Evolutionary conservation across 30 jellyfish, hydroid and myxozoan genomes (phyloP).

Genomic region (Cassiopea andromeda): DNA sequence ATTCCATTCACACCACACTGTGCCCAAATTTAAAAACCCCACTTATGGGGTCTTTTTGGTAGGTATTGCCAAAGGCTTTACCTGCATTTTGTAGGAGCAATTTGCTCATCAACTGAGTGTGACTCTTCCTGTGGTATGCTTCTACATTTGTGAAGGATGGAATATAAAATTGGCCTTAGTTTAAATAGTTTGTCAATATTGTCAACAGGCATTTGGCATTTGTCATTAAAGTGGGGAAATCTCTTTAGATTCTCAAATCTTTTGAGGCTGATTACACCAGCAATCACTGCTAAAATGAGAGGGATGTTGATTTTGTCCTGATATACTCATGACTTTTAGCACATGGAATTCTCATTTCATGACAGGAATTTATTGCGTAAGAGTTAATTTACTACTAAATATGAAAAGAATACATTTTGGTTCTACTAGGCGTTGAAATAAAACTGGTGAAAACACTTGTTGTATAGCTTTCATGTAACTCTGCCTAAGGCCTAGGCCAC

Average conservation of each 20-base stretch:
- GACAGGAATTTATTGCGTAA: not conserved
- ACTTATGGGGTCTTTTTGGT: slow-evolving; percentile 63
- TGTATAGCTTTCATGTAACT: not conserved
- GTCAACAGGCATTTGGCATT: not conserved
- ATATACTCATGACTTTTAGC: not conserved
- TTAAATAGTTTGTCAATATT: too few species aligned
- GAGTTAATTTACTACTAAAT: not conserved
- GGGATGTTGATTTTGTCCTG: not conserved
- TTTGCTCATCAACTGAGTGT: slow-evolving; percentile 54
- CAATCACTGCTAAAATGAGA: not conserved
- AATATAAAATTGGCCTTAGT: not conserved
- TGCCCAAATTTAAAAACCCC: slow-evolving; percentile 76
- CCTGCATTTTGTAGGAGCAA: slow-evolving; percentile 47
- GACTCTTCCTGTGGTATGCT: slow-evolving; percentile 34
- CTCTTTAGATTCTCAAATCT: not conserved
- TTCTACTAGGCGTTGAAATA: not conserved
- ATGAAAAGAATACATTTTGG: not conserved
- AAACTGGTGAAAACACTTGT: not conserved
- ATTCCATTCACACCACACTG: slow-evolving; percentile 58
- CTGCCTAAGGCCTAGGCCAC: not conserved
- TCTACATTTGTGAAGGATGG: slow-evolving; percentile 3
- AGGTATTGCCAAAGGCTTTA: slow-evolving; percentile 49
- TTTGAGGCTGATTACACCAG: not conserved
- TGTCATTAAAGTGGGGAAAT: too few species aligned
- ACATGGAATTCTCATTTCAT: not conserved